Conservation (phyloP, 2,888 invertebrate species). For the Nemapogon koenigi region DNA sequence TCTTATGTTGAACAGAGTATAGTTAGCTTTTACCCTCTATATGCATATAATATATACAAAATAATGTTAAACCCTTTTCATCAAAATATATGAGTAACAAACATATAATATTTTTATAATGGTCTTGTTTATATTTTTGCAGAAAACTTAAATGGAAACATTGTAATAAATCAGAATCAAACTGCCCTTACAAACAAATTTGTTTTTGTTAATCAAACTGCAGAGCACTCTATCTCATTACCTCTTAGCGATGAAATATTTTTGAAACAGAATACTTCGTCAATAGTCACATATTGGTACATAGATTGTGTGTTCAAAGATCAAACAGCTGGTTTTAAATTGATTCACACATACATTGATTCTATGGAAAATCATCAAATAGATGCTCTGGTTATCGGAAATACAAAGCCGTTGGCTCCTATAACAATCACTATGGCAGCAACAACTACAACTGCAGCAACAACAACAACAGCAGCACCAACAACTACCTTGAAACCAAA, state of each 20-base stretch:
- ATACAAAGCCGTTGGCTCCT: constrained; percentile 67
- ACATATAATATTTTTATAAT: too few species aligned
- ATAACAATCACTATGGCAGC: constrained; percentile 56
- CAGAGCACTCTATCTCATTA: constrained; percentile 65
- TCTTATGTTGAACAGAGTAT: too few species aligned
- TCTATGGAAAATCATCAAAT: constrained; percentile 67
- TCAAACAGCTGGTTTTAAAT: constrained; percentile 64
- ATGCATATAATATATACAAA: too few species aligned
- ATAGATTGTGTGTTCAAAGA: constrained; percentile 77
- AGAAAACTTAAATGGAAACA: constrained; percentile 73
- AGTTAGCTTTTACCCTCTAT: too few species aligned
- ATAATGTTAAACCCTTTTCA: too few species aligned
- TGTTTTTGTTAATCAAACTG: constrained; percentile 68
- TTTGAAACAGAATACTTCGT: constrained; percentile 49
- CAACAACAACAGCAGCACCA: constrained; percentile 46
- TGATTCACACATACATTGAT: constrained; percentile 69
- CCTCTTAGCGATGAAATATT: constrained; percentile 67
- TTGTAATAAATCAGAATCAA: constrained; percentile 70
- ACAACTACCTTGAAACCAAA: constrained; percentile 33
- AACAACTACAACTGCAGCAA: constrained; percentile 47
- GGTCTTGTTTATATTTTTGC: too few species aligned
- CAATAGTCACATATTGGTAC: constrained; percentile 77
- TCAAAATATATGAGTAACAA: too few species aligned
- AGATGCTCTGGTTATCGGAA: constrained; percentile 75
- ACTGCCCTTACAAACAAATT: constrained; percentile 59